Percentiles rank a stretch among this genome's conserved stretches.
Conservation (phyloP, 2,113 vertebrate genomes). For the Cyprinus carpio region DNA sequence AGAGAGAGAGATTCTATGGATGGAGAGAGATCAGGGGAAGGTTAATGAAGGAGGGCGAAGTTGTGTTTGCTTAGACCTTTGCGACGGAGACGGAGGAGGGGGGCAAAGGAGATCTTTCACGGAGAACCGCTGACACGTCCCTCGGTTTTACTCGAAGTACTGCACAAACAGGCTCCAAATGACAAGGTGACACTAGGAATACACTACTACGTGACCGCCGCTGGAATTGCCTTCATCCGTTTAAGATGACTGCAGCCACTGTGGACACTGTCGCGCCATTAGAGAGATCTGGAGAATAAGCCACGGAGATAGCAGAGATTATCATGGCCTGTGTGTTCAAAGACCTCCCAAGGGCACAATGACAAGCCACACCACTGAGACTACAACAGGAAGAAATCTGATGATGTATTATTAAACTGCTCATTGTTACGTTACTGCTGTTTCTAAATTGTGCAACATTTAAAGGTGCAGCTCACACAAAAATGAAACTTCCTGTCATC, state of each 20-base stretch:
- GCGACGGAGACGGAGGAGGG: constrained; percentile 38
- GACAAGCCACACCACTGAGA: constrained; percentile 11
- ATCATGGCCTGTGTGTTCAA: constrained; percentile 42
- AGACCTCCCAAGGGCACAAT: constrained; percentile 46
- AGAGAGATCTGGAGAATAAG: constrained; percentile 46
- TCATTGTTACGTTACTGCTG: constrained; percentile 6
- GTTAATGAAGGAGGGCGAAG: constrained; percentile 52
- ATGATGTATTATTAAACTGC: constrained; percentile 31
- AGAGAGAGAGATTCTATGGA: constrained; percentile 51
- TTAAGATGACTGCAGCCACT: constrained; percentile 54
- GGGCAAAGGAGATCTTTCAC: constrained; percentile 49
- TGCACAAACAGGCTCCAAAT: constrained; percentile 57
- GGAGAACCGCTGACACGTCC: constrained; percentile 49
- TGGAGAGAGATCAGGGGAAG: constrained; percentile 42
- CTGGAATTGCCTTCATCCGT: constrained; percentile 56
- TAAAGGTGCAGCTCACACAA: neutral
- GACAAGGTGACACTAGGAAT: constrained; percentile 58
- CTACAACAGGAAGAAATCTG: constrained; percentile 27
- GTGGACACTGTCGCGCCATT: constrained; percentile 54
- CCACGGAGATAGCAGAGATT: constrained; percentile 51
- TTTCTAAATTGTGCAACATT: constrained; percentile 17
- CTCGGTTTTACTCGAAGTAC: constrained; percentile 54
- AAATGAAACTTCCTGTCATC: neutral
- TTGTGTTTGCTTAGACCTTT: constrained; percentile 55
- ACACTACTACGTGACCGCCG: constrained; percentile 54